Conservation (phyloP, 2,888 invertebrate genomes). For the Drosophila yooni region DNA sequence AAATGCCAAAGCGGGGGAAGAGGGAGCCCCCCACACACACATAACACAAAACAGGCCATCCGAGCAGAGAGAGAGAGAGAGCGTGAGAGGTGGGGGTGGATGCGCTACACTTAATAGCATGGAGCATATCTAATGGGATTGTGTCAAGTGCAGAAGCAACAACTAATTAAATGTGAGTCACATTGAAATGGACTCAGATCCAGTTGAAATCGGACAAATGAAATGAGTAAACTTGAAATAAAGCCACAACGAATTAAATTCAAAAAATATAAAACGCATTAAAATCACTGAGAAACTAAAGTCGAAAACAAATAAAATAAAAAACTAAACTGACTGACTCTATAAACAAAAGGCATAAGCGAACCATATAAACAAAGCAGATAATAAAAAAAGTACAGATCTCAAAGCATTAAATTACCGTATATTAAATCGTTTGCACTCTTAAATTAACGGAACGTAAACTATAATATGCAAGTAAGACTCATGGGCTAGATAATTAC, state of each 20-base stretch:
- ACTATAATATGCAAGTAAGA: neutral
- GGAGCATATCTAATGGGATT: slow-evolving; percentile 31
- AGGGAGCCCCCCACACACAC: neutral
- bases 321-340: neutral
- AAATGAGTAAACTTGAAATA: neutral
- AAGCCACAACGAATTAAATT: neutral
- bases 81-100: neutral
- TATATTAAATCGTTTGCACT: neutral
- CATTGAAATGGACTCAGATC: neutral
- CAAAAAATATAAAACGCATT: neutral
- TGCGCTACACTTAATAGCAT: slow-evolving; percentile 41
- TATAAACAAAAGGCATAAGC: neutral
- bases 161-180: neutral
- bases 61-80: slow-evolving; percentile 17
- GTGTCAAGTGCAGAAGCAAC: slow-evolving; percentile 25
- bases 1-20: slow-evolving; percentile 58
- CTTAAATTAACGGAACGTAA: slow-evolving; percentile 2
- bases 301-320: neutral
- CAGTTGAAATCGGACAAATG: neutral
- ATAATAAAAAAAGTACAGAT: neutral
- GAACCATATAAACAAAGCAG: neutral
- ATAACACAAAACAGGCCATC: slow-evolving; percentile 58
- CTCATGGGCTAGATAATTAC: slow-evolving; percentile 1
- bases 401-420: neutral
- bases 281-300: neutral